A percentile compares a stretch with the other conserved stretches of the same genome.
These are phyloP conservation scores for Agonopterix subpropinquella DNA, from an alignment of 2,888 invertebrate species.

Conservation along the genomic window DNA sequence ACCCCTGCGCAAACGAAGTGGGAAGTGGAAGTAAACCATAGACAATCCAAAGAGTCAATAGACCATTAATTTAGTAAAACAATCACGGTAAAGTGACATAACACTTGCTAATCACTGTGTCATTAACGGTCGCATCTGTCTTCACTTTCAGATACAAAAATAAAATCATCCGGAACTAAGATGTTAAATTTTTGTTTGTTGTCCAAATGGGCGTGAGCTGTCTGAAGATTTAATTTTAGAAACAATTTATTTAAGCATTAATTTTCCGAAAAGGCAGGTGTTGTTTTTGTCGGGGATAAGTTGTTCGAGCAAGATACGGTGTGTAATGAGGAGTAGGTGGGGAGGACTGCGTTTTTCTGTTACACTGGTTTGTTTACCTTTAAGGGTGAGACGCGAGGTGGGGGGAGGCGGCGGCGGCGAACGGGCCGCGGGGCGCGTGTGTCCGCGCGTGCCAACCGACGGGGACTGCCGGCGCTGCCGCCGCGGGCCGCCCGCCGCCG, in stretches of 20 bases:
- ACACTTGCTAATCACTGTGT: neutral
- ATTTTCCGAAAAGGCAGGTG: neutral
- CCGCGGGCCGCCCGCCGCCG: constrained; percentile 13
- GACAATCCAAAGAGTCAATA: neutral
- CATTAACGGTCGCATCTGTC: constrained; percentile 25
- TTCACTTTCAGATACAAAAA: constrained; percentile 35
- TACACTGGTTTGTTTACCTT: constrained; percentile 54
- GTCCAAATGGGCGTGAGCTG: constrained; percentile 31
- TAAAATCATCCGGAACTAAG: constrained; percentile 36
- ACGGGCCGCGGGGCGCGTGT: constrained; percentile 62
- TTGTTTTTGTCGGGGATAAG: constrained; percentile 1
- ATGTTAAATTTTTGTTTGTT: constrained; percentile 45
- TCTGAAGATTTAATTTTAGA: constrained; percentile 6
- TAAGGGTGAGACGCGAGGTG: constrained; percentile 32
- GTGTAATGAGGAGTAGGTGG: constrained; percentile 15
- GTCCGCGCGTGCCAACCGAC: constrained; percentile 64
- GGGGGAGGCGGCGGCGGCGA: constrained; percentile 40
- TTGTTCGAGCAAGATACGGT: constrained; percentile 11
- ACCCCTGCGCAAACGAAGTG: too few species aligned
- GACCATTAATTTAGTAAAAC: neutral
- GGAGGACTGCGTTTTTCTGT: constrained; percentile 14
- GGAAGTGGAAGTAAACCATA: too few species aligned
- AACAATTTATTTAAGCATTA: neutral
- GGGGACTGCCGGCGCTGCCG: constrained; percentile 54
- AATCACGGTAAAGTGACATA: constrained; percentile 5